Conservation (phyloP, 1,140 invertebrate genomes). For the Lepidotrigona ventralis region DNA sequence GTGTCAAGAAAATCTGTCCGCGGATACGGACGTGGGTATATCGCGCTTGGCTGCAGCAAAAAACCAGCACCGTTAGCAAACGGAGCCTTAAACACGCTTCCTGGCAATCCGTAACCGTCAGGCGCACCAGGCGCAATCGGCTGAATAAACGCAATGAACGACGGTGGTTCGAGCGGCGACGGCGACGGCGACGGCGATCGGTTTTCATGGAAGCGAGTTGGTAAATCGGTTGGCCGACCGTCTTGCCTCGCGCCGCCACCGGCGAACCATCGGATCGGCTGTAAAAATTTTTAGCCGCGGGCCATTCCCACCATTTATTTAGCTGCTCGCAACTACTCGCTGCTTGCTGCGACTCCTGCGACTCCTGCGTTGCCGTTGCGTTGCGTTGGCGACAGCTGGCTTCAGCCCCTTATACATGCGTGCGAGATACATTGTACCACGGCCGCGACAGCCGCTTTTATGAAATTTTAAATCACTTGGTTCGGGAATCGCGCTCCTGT, state of each 20-base stretch:
- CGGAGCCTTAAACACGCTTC: conserved; percentile 3
- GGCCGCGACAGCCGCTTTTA: conserved; percentile 47
- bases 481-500: conserved; percentile 55
- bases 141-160: conserved; percentile 48
- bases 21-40: background rate
- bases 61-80: conserved; percentile 31
- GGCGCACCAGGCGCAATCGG: conserved; percentile 40
- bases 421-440: conserved; percentile 44
- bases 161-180: background rate
- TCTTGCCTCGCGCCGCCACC: conserved; percentile 22
- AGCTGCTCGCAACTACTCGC: conserved; percentile 36
- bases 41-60: conserved; percentile 1
- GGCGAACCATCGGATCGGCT: conserved; percentile 38
- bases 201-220: conserved; percentile 57
- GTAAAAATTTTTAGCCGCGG: conserved; percentile 61
- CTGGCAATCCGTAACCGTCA: conserved; percentile 24
- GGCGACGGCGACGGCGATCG: conserved; percentile 37
- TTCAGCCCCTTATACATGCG: no score
- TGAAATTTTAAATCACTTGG: conserved; percentile 70
- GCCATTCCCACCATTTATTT: conserved; percentile 68
- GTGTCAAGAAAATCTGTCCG: conserved; percentile 19
- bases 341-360: conserved; percentile 18
- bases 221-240: conserved; percentile 33
- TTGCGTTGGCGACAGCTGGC: background rate
- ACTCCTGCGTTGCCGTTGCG: no score